Percentiles rank a stretch among this genome's conserved stretches.
These are phyloP conservation scores for Gymnoscopelus braueri DNA, from an alignment of 2,797 vertebrate genomes.

Conservation along the genomic window DNA sequence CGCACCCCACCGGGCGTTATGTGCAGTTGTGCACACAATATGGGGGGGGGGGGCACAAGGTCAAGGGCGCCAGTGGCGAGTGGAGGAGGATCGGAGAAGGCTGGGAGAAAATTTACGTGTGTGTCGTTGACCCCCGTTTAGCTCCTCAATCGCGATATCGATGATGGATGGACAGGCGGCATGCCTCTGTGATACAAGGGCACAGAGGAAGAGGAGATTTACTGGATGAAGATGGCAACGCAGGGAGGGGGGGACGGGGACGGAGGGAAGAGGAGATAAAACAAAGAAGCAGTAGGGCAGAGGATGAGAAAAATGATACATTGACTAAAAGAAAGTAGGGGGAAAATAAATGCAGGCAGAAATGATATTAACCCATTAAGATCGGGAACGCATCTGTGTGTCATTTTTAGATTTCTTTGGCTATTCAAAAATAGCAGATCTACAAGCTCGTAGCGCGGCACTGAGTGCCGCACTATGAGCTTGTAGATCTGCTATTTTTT, in stretches of 20 bases:
- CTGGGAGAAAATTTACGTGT: conserved; percentile 27
- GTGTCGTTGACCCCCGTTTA: conserved; percentile 54
- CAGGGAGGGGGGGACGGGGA: neutral
- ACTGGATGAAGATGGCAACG: neutral
- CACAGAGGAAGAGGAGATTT: conserved; percentile 28
- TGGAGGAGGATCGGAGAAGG: conserved; percentile 17
- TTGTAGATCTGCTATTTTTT: no score
- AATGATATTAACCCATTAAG: no score
- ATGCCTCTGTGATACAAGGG: neutral
- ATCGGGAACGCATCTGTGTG: no score
- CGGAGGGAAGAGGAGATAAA: neutral
- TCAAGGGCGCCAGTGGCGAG: conserved; percentile 25
- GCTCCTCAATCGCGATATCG: conserved; percentile 29
- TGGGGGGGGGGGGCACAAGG: neutral
- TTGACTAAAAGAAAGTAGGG: neutral
- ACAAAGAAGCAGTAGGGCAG: neutral
- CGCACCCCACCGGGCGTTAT: conserved; percentile 1
- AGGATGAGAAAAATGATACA: neutral
- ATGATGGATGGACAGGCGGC: conserved; percentile 43
- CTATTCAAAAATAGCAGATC: no score
- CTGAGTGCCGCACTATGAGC: no score
- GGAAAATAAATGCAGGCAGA: no score
- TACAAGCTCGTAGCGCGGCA: no score
- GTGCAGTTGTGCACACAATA: conserved; percentile 4
- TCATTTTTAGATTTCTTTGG: no score